Evolutionary conservation across 2,797 vertebrate species (phyloP), one percentile per base, ranked within the genome.

Genomic region (Thunnus albacares): DNA sequence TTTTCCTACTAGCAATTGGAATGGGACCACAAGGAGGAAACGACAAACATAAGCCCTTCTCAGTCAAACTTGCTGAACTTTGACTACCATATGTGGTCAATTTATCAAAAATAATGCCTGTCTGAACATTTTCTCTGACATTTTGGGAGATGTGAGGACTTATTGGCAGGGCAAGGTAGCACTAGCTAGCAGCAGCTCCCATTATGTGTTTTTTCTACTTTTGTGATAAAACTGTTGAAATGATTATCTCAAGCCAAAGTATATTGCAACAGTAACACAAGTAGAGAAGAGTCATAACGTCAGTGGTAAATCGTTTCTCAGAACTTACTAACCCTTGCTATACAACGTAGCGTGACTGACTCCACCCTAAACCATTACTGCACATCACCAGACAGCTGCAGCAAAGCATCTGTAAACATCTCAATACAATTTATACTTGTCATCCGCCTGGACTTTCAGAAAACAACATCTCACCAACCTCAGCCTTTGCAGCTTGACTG

Each of bases 401-500:
- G 12, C 52, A 77, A 26, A 49, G 45, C 0, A 41, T 24, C 24
- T 24, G 12, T 49, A 7, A 17, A 49, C 18, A 49, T 49, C 17
- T 17, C 45, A 49, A 15, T 13, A n/a, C 1, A 28, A 2, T 24
- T 56, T 52, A 15, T n/a, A 10, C 43, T 24, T 33, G 55, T 56
- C n/a, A 47, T 15, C 12, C 43, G 47, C 11, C 18, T 30, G 18
- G 1, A 47, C 7, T 28, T 28, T 28, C n/a, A 52, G 17, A 66
- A 71, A 57, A 35, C 18, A 33, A 15, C 38, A 35, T 35, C 26
- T 68, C 8, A 56, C 75, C 47, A 72, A 61, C 49, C 13, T 35
- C 71, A 35, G 77, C 52, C 47, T 82, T 51, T 62, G 67, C 10
- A 62, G 57, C 74, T 67, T 57, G 38, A 24, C 38, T 60, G 26